These are phyloP conservation scores for Habroteleia sp. DNA, from an alignment of 2,888 invertebrate genomes.

Conservation along the genomic window DNA sequence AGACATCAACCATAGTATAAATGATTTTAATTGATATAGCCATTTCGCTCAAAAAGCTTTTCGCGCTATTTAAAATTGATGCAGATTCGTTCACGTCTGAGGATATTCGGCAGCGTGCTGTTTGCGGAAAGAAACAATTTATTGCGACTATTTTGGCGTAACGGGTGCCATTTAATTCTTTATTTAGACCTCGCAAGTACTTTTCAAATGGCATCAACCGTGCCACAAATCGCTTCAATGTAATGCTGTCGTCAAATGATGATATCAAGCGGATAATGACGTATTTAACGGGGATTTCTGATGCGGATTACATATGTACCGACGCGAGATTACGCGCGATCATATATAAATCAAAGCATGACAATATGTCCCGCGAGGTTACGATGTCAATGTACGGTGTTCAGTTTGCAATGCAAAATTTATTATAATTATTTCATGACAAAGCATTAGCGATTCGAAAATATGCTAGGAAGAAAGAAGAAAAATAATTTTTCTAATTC, in stretches of 20 bases:
- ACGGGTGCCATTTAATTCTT: conserved; percentile 1
- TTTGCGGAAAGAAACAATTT: conserved; percentile 9
- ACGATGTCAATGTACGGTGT: too few relatives aligned
- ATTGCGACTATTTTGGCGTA: conserved; percentile 1
- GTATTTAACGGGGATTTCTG: conserved; percentile 49
- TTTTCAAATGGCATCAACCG: neutral
- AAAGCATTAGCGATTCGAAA: too few relatives aligned
- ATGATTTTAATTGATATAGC: conserved; percentile 11
- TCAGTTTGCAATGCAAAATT: too few relatives aligned
- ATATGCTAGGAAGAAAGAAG: too few relatives aligned
- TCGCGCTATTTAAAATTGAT: conserved; percentile 9
- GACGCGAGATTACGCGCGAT: conserved; percentile 33
- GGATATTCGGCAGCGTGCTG: neutral
- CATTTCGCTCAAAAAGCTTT: conserved; percentile 11
- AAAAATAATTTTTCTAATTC: too few relatives aligned
- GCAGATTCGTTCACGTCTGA: conserved; percentile 7
- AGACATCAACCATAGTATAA: conserved; percentile 19
- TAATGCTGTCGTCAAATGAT: conserved; percentile 39
- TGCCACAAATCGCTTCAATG: conserved; percentile 1
- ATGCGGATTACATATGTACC: conserved; percentile 53
- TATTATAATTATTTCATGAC: too few relatives aligned
- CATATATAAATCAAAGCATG: conserved; percentile 45
- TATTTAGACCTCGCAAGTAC: neutral
- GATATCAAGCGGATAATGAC: conserved; percentile 34
- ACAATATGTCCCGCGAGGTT: conserved; percentile 28